phyloP scores from a whole-genome alignment of 2,888 invertebrate species.

The Anoncus sp. region DNA sequence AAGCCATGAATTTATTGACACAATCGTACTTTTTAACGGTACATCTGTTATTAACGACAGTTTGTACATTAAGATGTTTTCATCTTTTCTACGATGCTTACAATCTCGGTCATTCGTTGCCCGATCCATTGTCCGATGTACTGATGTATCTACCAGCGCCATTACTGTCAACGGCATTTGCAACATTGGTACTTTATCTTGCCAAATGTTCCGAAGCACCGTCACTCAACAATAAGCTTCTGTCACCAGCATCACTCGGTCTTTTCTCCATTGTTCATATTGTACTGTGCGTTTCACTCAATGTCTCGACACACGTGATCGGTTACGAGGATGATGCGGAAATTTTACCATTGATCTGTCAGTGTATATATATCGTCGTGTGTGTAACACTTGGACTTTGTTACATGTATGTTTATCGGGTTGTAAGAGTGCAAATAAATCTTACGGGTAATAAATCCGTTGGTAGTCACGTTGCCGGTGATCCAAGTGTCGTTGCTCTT shows the following conservation, averaged over 20 bases:
- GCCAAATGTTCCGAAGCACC: slow-evolving; percentile 92
- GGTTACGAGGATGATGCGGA: slow-evolving; percentile 82
- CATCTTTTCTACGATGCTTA: slow-evolving; percentile 97
- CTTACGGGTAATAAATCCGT: slow-evolving; percentile 78
- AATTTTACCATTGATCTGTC: slow-evolving; percentile 91
- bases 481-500: slow-evolving; percentile 85
- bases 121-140: slow-evolving; percentile 91
- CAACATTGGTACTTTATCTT: slow-evolving; percentile 93
- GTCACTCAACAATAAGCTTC: slow-evolving; percentile 87
- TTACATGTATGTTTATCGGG: slow-evolving; percentile 93
- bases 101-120: slow-evolving; percentile 92
- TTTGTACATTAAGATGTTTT: slow-evolving; percentile 93
- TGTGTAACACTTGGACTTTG: slow-evolving; percentile 93
- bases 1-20: slow-evolving; percentile 93
- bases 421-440: slow-evolving; percentile 91
- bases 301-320: slow-evolving; percentile 85
- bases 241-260: slow-evolving; percentile 91
- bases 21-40: slow-evolving; percentile 95
- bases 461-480: slow-evolving; percentile 88
- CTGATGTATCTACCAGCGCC: slow-evolving; percentile 94
- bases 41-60: slow-evolving; percentile 91
- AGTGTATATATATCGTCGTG: slow-evolving; percentile 93
- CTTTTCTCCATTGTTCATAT: slow-evolving; percentile 92
- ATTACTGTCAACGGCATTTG: slow-evolving; percentile 94
- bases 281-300: slow-evolving; percentile 91